These are phyloP conservation scores for Hyles vespertilio DNA, from an alignment of 1,140 invertebrate species.

Conservation along the genomic window DNA sequence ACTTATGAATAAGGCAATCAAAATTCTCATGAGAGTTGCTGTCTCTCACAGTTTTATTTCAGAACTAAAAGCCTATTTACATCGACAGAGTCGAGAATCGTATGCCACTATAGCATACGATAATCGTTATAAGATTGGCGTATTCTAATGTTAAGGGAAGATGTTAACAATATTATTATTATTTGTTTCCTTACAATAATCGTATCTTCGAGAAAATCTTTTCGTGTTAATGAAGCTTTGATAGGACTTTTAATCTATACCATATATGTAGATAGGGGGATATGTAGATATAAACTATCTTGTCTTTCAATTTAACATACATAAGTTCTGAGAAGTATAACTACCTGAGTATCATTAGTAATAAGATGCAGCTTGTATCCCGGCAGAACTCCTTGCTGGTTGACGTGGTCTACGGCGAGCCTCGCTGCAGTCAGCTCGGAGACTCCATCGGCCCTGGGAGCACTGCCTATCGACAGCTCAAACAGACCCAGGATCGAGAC, in stretches of 20 bases:
- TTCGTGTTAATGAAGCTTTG: background rate
- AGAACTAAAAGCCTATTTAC: too few relatives aligned
- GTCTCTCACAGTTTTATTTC: too few relatives aligned
- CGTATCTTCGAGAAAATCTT: too few relatives aligned
- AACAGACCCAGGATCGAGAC: conserved; percentile 85
- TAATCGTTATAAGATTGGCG: too few relatives aligned
- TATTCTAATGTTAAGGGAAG: too few relatives aligned
- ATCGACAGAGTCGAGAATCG: too few relatives aligned
- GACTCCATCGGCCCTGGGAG: conserved; percentile 78
- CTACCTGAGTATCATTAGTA: conserved; percentile 89
- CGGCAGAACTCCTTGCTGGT: conserved; percentile 80
- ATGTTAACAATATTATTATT: too few relatives aligned
- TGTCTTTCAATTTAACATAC: background rate
- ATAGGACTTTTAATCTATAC: background rate
- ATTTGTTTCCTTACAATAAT: too few relatives aligned
- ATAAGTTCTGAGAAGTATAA: conserved; percentile 2
- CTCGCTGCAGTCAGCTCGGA: conserved; percentile 85
- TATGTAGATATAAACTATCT: background rate
- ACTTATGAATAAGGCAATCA: too few relatives aligned
- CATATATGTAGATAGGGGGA: background rate
- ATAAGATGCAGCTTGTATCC: conserved; percentile 84
- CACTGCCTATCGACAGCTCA: conserved; percentile 80
- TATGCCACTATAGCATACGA: too few relatives aligned
- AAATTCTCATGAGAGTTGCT: too few relatives aligned
- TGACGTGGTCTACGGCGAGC: conserved; percentile 85